A percentile compares a stretch with the other conserved stretches of the same genome.
Conservation (phyloP, 2,888 invertebrate species). For the Saturnia japonica region DNA sequence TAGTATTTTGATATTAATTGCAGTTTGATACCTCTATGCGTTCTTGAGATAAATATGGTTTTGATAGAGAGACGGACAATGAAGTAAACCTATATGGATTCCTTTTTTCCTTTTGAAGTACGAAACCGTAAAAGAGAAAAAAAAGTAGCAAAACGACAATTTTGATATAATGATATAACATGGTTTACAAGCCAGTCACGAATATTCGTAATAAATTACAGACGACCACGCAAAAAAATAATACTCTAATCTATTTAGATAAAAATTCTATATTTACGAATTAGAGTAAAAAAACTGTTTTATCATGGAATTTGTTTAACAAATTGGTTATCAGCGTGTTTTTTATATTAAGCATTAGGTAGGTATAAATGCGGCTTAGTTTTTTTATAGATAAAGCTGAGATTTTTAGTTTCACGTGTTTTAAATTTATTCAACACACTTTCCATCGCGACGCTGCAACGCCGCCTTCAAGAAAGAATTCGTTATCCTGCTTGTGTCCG, state of each 20-base stretch:
- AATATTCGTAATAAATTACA: neutral
- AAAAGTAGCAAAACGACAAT: too few relatives aligned
- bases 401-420: neutral
- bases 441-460: too few relatives aligned
- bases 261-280: neutral
- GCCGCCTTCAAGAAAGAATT: too few relatives aligned
- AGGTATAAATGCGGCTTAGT: neutral
- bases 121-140: too few relatives aligned
- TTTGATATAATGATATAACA: neutral
- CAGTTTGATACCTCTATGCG: too few relatives aligned
- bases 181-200: neutral
- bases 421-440: too few relatives aligned
- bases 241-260: neutral
- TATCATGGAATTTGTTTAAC: neutral
- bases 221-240: neutral
- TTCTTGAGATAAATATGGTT: too few relatives aligned
- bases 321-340: neutral
- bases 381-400: neutral
- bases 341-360: neutral
- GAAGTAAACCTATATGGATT: too few relatives aligned
- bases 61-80: too few relatives aligned
- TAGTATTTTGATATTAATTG: too few relatives aligned
- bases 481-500: too few relatives aligned
- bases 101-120: too few relatives aligned
- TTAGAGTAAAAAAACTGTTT: constrained; percentile 5